A percentile compares a stretch with the other conserved stretches of the same genome.
phyloP scores from a whole-genome alignment of 2,113 vertebrate species.

The Morone saxatilis region DNA sequence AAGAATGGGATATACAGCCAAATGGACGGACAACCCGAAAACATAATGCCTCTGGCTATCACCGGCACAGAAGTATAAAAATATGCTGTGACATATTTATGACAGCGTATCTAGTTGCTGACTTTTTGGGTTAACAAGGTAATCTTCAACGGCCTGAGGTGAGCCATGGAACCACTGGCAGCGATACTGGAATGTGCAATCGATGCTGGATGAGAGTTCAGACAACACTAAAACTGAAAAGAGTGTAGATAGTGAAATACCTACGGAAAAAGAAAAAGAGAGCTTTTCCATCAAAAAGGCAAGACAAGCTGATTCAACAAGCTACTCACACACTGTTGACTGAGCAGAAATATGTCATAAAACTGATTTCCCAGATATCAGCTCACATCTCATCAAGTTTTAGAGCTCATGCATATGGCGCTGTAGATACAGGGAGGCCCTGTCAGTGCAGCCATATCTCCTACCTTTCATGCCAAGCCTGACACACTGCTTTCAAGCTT shows the following conservation, averaged over 20 bases:
- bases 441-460: slow-evolving; percentile 12
- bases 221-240: background rate
- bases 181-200: background rate
- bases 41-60: no score
- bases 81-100: background rate
- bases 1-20: no score
- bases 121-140: background rate
- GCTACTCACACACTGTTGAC: background rate
- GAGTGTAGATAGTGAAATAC: background rate
- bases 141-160: background rate
- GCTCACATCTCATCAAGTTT: background rate
- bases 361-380: background rate
- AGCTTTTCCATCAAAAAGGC: background rate
- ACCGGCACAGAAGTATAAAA: no score
- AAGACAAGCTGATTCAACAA: background rate
- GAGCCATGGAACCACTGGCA: background rate
- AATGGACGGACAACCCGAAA: no score
- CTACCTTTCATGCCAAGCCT: background rate
- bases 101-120: background rate
- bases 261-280: no score
- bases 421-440: background rate
- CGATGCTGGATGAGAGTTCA: background rate
- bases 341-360: background rate
- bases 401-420: background rate
- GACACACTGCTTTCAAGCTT: slow-evolving; percentile 11